Conservation (phyloP, 2,113 vertebrate genomes). For the Neopipo cinnamomea region DNA sequence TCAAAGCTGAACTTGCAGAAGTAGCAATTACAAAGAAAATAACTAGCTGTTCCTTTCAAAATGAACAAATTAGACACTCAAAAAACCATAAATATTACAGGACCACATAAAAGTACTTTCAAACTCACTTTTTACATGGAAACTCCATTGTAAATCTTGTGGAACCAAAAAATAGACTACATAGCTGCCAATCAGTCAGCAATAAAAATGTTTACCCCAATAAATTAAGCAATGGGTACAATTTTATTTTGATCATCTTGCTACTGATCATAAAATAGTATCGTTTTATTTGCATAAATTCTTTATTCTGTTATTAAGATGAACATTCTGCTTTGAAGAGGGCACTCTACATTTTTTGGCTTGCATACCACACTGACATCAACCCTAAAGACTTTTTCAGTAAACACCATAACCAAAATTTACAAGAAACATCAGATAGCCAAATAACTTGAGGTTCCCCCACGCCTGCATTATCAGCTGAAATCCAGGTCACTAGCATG, state of each 20-base stretch:
- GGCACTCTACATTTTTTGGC: not conserved
- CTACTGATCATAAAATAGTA: not conserved
- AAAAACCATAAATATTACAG: not conserved
- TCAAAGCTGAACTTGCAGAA: constrained; percentile 9
- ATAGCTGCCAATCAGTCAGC: not conserved
- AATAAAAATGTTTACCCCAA: not conserved
- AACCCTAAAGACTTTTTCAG: not conserved
- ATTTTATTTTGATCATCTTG: not conserved
- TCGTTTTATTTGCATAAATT: not conserved
- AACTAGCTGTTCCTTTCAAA: not conserved
- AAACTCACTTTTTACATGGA: not conserved
- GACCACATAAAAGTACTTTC: not conserved
- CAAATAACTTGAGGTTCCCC: not conserved
- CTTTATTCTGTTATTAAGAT: not conserved
- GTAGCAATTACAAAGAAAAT: not conserved
- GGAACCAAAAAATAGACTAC: not conserved
- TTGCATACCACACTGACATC: not conserved
- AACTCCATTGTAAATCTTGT: not conserved
- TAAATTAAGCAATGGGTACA: not conserved
- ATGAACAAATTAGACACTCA: not conserved
- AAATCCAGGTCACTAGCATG: not conserved
- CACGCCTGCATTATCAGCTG: no score
- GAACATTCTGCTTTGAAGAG: not conserved
- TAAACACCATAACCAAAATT: not conserved
- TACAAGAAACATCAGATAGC: not conserved